Conservation (phyloP, 92 coral and sea anemone species). For the Epizoanthus ramosus region DNA sequence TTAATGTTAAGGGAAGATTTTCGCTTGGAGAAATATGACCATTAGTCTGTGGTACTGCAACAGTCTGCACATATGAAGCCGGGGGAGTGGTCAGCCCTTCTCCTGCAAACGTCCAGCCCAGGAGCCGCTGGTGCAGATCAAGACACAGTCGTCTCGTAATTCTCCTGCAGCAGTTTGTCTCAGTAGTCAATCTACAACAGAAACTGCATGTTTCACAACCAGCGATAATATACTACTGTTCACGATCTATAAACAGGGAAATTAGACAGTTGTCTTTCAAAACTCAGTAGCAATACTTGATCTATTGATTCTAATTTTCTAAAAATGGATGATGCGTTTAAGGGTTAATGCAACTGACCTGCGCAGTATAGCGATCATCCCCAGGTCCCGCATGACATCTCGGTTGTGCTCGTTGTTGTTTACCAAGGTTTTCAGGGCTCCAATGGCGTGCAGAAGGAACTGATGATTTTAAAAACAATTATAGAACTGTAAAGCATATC, state of each 20-base stretch:
- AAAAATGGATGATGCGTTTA: no score
- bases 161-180: slow-evolving; percentile 47
- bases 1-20: slow-evolving; percentile 19
- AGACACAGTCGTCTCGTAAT: slow-evolving; percentile 79
- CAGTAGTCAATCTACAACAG: slow-evolving; percentile 45
- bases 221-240: neutral
- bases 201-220: neutral
- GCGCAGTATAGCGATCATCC: slow-evolving; percentile 75
- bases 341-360: slow-evolving; percentile 55
- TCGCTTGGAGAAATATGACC: neutral
- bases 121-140: slow-evolving; percentile 80
- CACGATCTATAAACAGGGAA: neutral
- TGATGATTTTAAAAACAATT: neutral
- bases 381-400: slow-evolving; percentile 78
- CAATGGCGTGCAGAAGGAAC: slow-evolving; percentile 63
- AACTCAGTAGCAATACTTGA: neutral
- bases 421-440: slow-evolving; percentile 78
- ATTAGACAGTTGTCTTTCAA: neutral
- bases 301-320: no score
- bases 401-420: slow-evolving; percentile 83
- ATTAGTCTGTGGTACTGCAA: neutral
- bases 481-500: neutral
- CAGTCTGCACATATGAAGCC: slow-evolving; percentile 9
- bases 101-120: slow-evolving; percentile 76
- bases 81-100: slow-evolving; percentile 37